Evolutionary conservation across 2,797 vertebrate species (phyloP).

Genomic region (Acrocephalus scirpaceus): DNA sequence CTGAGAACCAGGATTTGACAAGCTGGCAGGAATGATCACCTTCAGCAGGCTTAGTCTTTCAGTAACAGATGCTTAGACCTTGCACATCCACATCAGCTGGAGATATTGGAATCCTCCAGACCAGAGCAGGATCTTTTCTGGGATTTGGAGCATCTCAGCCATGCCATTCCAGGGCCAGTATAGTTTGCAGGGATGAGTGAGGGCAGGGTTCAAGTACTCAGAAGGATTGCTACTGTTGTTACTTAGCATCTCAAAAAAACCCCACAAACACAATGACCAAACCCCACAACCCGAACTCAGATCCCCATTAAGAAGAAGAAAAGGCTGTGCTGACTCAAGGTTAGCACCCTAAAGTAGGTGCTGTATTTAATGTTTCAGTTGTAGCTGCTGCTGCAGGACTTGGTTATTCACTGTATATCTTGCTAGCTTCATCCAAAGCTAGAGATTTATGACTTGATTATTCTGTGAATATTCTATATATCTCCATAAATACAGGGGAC

Average conservation of each 20-base stretch:
- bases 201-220: neutral
- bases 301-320: neutral
- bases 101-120: neutral
- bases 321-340: neutral
- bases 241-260: neutral
- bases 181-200: neutral
- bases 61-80: neutral
- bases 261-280: neutral
- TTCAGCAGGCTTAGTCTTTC: neutral
- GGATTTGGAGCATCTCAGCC: neutral
- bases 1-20: neutral
- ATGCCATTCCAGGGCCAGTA: neutral
- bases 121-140: neutral
- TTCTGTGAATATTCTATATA: constrained; percentile 69
- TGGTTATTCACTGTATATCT: neutral
- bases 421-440: constrained; percentile 41
- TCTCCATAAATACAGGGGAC: neutral
- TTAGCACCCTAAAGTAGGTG: neutral
- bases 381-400: neutral
- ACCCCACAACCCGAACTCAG: neutral
- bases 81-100: neutral
- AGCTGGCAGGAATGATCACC: neutral
- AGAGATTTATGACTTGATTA: constrained; percentile 57
- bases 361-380: neutral
- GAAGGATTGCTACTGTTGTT: neutral